These are phyloP conservation scores for Macrochelys suwanniensis DNA, from an alignment of 2,797 vertebrate species.

Conservation along the genomic window DNA sequence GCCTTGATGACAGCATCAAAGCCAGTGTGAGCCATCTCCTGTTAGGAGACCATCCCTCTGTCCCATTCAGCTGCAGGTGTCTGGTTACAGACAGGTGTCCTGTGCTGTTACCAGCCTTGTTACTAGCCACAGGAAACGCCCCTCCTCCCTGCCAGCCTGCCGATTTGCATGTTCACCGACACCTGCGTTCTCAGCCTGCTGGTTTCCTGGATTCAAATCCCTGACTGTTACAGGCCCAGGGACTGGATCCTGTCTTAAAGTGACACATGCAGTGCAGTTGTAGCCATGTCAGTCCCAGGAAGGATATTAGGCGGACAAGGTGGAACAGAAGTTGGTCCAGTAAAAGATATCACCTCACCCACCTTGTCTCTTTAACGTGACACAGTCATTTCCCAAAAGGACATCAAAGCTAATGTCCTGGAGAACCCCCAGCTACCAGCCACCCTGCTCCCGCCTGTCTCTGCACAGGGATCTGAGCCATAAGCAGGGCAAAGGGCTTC, in stretches of 20 bases:
- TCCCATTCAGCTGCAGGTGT: not conserved
- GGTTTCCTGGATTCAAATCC: not conserved
- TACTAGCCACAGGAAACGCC: not conserved
- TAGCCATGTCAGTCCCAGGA: not conserved
- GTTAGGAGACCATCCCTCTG: not conserved
- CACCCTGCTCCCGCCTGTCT: no score
- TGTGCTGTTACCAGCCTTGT: not conserved
- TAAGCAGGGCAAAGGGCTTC: not conserved
- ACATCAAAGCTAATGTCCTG: not conserved
- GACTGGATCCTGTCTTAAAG: not conserved
- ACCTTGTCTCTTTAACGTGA: no score
- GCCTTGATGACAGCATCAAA: not conserved
- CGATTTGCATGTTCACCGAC: not conserved
- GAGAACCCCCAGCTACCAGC: not conserved
- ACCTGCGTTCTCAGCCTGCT: no score
- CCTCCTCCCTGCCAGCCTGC: not conserved
- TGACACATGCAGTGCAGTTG: not conserved
- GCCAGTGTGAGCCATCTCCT: not conserved
- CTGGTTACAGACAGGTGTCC: not conserved
- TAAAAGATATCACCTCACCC: no score
- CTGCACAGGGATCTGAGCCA: no score
- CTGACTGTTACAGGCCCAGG: not conserved
- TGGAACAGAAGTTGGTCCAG: no score
- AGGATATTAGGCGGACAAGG: not conserved
- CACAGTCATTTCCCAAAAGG: not conserved